These are phyloP conservation scores for Asobara japonica DNA, from an alignment of 1,140 invertebrate genomes.

Conservation along the genomic window DNA sequence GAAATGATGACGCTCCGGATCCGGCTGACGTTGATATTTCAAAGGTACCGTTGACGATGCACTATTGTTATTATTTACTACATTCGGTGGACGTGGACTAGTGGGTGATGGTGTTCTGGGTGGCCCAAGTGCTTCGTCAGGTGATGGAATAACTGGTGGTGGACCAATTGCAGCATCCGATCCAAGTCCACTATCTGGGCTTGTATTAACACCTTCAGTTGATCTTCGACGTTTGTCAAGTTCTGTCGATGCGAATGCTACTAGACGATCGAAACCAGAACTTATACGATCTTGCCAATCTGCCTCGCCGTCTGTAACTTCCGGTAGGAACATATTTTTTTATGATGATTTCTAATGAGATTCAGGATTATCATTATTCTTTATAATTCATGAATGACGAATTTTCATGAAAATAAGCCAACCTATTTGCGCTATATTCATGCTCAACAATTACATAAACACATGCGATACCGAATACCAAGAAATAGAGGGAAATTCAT, in stretches of 20 bases:
- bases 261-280: constrained; percentile 86
- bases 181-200: constrained; percentile 81
- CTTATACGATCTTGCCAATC: constrained; percentile 88
- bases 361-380: not conserved
- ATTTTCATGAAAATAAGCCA: constrained; percentile 67
- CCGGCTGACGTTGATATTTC: constrained; percentile 71
- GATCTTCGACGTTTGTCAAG: constrained; percentile 82
- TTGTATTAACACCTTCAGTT: constrained; percentile 80
- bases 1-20: constrained; percentile 75
- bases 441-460: not conserved
- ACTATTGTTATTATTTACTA: constrained; percentile 43
- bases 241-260: constrained; percentile 86
- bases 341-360: not conserved
- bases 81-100: constrained; percentile 67
- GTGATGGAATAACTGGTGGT: constrained; percentile 67
- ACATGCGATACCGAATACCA: not conserved
- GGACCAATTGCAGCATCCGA: constrained; percentile 72
- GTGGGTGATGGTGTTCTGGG: constrained; percentile 77
- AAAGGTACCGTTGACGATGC: constrained; percentile 63
- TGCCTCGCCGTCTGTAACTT: constrained; percentile 68
- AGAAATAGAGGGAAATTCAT: not conserved
- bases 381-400: constrained; percentile 18
- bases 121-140: constrained; percentile 69
- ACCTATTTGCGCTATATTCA: not conserved
- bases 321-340: not conserved